Base-by-base conservation (phyloP, 2,113 vertebrate species). In the Platanista minor region DNA sequence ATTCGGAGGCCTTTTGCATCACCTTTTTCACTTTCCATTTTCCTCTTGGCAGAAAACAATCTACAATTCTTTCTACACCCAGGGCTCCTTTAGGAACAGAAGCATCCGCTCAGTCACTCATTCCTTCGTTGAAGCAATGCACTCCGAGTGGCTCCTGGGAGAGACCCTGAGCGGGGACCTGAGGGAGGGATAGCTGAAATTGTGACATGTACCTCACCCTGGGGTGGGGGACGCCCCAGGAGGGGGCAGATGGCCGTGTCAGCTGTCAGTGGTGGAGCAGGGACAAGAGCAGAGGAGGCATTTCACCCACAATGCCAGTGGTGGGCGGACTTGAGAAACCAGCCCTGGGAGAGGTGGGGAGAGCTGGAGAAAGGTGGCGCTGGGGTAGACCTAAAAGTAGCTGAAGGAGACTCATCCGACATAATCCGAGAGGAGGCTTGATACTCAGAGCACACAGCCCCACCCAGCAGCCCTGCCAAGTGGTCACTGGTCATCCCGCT, bases 351-450 rank as follows among this genome's bases (percentile, higher is more conserved):
- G 17, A 46, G 29, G 5, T 1, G 49, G 49, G 49, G 49, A 52
- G 49, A 52, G 49, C 31, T 11, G 18, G 31, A 20, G 36, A 6
- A 33, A 36, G 23, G 6, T 12, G 1, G 61, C 7, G 0, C 15
- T 8, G 66, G 31, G 25, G 11, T 8, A 57, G 9, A 27, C 54
- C 3, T 3, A 15, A 57, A n/a, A 61, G 29, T 3, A 9, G 8
- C 36, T 18, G 59, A 7, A 3, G 49, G 31, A 49, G 57, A 5
- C 5, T 13, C 8, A 8, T 31, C 11, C 0, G 8, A 46, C 13
- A 25, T 7, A 4, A 7, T 54, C 4, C 0, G 67, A 0, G 83
- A 36, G 57, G 21, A 15, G 10, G 6, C 43, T 61, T 10, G 14
- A 15, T 6, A 33, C 33, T 20, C 39, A 49, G 49, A 49, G 14